phyloP scores from a whole-genome alignment of 2,113 vertebrate species.

The Electrona antarctica region DNA sequence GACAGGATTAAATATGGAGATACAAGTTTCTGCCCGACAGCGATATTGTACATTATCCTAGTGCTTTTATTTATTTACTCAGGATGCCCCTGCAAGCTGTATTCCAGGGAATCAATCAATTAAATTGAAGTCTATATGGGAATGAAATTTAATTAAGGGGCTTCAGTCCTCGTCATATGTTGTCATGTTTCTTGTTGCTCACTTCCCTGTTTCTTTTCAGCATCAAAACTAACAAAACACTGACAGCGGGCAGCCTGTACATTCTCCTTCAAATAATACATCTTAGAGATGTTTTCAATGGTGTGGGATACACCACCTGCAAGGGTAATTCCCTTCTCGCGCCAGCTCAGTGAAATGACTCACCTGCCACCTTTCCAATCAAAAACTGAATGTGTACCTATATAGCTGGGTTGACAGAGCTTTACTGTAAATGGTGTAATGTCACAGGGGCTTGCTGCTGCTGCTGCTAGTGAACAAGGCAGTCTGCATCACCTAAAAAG shows the following conservation, averaged over 20 bases:
- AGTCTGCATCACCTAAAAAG: slow-evolving; percentile 64
- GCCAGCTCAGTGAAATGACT: slow-evolving; percentile 10
- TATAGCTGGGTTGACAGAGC: slow-evolving; percentile 25
- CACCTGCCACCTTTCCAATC: neutral
- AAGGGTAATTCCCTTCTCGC: neutral
- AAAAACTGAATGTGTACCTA: neutral
- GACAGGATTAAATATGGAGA: too few species aligned
- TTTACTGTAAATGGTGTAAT: slow-evolving; percentile 2
- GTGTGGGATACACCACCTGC: neutral
- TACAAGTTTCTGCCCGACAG: too few species aligned
- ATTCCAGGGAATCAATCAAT: too few species aligned
- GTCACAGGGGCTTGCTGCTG: slow-evolving; percentile 16
- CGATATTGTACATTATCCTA: too few species aligned
- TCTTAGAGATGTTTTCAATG: neutral
- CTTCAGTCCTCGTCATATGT: neutral
- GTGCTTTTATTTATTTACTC: too few species aligned
- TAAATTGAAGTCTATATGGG: neutral
- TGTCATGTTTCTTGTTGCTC: neutral
- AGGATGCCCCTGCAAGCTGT: too few species aligned
- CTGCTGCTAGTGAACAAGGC: slow-evolving; percentile 14
- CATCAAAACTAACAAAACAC: neutral
- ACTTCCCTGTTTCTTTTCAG: neutral
- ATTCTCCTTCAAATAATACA: neutral
- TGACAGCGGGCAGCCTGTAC: neutral
- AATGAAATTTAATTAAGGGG: slow-evolving; percentile 26